These are phyloP conservation scores for Cladopsammia gracilis DNA, from an alignment of 64 coral and sea anemone genomes.

Conservation along the genomic window DNA sequence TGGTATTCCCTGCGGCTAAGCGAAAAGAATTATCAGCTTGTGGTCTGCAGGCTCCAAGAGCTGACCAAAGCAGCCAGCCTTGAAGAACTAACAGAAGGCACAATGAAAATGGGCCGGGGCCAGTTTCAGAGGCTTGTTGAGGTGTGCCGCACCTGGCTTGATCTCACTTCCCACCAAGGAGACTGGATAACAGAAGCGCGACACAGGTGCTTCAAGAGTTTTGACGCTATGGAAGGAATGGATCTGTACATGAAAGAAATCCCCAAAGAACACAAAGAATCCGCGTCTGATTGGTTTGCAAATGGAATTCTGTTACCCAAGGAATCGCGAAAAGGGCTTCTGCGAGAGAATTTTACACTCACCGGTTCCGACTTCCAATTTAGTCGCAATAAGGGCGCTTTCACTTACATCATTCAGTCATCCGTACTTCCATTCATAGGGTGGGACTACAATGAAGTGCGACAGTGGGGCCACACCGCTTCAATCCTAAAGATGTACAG, in stretches of 20 bases:
- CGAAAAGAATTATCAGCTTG: constrained; percentile 13
- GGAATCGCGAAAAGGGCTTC: neutral
- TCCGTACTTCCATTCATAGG: constrained; percentile 14
- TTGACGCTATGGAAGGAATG: neutral
- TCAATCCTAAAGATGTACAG: constrained; percentile 53
- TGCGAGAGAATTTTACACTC: constrained; percentile 51
- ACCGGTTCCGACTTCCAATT: constrained; percentile 24
- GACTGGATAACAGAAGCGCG: constrained; percentile 1
- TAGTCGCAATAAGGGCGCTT: neutral
- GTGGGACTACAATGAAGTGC: constrained; percentile 61
- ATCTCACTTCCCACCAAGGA: neutral
- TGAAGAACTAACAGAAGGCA: constrained; percentile 40
- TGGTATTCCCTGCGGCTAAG: constrained; percentile 72
- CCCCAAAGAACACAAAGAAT: constrained; percentile 47
- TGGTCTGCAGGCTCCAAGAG: constrained; percentile 8
- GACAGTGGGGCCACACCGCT: neutral
- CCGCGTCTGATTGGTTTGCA: constrained; percentile 50
- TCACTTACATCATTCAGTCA: constrained; percentile 32
- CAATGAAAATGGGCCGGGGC: constrained; percentile 8
- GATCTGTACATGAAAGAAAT: constrained; percentile 48
- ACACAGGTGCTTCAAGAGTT: neutral
- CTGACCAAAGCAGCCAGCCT: constrained; percentile 34
- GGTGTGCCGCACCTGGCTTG: constrained; percentile 52
- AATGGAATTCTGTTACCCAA: constrained; percentile 41
- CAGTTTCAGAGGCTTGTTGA: neutral